Evolutionary conservation across 2,797 vertebrate genomes (phyloP), one percentile per base, ranked within the genome.

Genomic region (Schizopygopsis malacanthus): DNA sequence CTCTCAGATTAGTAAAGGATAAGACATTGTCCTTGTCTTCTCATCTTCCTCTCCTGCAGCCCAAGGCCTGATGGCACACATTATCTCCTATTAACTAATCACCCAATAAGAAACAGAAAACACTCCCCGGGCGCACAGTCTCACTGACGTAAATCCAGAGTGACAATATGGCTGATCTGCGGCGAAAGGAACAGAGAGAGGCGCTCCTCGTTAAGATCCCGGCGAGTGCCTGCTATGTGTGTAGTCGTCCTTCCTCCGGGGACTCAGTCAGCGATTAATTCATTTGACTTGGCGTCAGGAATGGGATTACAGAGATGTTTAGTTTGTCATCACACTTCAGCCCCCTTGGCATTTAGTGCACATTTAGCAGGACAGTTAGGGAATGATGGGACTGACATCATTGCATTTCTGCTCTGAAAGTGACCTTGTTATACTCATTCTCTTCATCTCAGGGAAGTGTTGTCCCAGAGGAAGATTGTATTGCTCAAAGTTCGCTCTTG

Each of bases 81-180:
- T 92, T 90, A 91, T 91, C 91, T 89, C 86, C 88, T 86, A 90
- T 92, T 92, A 92, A 89, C 85, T 79, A 88, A 90, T 89, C 87
- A 87, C 87, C 85, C 85, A 87, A 87, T 90, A 81, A 86, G 83
- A 85, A 67, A 65, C 28, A 8, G 59, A 78, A 89, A 90, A 85
- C 72, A 73, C 67, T 89, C 88, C 82, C 79, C 59, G 3, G 90
- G 87, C 81, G 12, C 47, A 52, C 54, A 43, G 81, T 45, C 78
- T 52, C 43, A 20, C 75, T 90, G 88, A 90, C 71, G 72, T 76
- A 84, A 83, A 89, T 87, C 67, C 65, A 25, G 28, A 77, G 72
- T 87, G 91, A 90, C 91, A 89, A 85, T 83, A 88, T 81, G 82
- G 85, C 71, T 72, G 69, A 79, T 79, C 78, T 85, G 73, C n/a